Evolutionary conservation across 2,797 vertebrate genomes (phyloP), one percentile per base, ranked within the genome.

Genomic region (Diplodus sargus): DNA sequence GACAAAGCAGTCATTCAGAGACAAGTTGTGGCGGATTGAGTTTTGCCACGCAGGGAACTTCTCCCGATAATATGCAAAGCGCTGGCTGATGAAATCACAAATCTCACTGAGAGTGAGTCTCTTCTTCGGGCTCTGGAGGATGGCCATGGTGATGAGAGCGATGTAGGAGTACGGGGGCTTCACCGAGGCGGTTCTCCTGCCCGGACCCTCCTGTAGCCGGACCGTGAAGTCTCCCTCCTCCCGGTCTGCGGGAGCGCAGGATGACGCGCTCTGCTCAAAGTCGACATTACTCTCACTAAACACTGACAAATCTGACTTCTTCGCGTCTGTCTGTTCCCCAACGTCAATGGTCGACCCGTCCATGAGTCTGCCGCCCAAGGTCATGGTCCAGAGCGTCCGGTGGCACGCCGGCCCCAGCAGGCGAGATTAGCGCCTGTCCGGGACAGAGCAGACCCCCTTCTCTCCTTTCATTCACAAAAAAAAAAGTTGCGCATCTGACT

Each of bases 61-160:
- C 57, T 95, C 94, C 23, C 95, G 91, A 69, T 96, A 97, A 77
- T 96, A 97, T 2, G 91, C 87, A 51, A 97, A 97, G 83, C 95
- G 95, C 63, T 89, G 89, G 82, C 95, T 94, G 90, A 97, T 97
- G 54, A 97, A 97, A 58, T 95, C 95, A 67, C 96, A 97, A 68
- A 97, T 97, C 71, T 95, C 96, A 60, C 96, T 94, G 34, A 97
- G 95, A 3, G 96, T 96, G 57, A 97, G 95, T 25, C 95, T 94
- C 92, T 95, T 94, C 54, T 92, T 93, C 0, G 96, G 96, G 75
- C 96, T 97, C 90, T 97, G 96, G 51, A 97, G 94, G 78, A 97
- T 97, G 43, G 97, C 96, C 97, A 97, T 97, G 74, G 96, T 96
- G 92, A 97, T 97, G 64, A 97, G 95, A 5, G 97, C 97, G 73